A percentile compares a stretch with the other conserved stretches of the same genome.
These are phyloP conservation scores for Protaetia brevitarsis DNA, from an alignment of 1,140 invertebrate genomes.

Conservation along the genomic window DNA sequence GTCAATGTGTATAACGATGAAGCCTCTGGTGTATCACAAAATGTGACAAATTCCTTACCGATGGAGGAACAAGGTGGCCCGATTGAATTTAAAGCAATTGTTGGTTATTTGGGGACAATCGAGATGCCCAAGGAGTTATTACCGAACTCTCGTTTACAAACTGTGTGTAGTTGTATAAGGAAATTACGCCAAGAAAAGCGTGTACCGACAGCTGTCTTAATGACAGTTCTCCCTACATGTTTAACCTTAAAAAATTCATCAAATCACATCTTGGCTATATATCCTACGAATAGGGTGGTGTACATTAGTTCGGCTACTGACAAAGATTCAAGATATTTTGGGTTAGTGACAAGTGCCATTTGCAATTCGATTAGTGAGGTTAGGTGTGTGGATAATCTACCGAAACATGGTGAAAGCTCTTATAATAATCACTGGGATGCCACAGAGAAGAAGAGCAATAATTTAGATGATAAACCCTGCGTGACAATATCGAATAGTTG, in stretches of 20 bases:
- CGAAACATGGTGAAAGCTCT: slow-evolving; percentile 25
- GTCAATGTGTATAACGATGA: slow-evolving; percentile 22
- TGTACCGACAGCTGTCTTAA: slow-evolving; percentile 79
- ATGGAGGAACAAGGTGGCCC: slow-evolving; percentile 53
- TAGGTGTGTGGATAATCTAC: slow-evolving; percentile 29
- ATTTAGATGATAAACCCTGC: slow-evolving; percentile 47
- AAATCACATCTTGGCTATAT: slow-evolving; percentile 71
- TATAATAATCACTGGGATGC: slow-evolving; percentile 32
- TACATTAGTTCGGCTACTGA: slow-evolving; percentile 88
- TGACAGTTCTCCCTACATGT: slow-evolving; percentile 77
- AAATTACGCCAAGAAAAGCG: slow-evolving; percentile 86
- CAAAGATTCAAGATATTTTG: slow-evolving; percentile 88
- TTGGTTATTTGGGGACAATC: slow-evolving; percentile 92
- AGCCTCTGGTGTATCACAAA: slow-evolving; percentile 9
- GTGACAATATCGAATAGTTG: slow-evolving; percentile 79
- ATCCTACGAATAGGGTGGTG: slow-evolving; percentile 79
- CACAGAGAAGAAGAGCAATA: slow-evolving; percentile 30
- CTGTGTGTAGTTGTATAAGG: slow-evolving; percentile 77
- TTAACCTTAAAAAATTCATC: slow-evolving; percentile 72
- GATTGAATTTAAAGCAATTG: slow-evolving; percentile 77
- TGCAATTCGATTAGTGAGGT: slow-evolving; percentile 47
- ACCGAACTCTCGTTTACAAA: slow-evolving; percentile 69
- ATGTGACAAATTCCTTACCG: slow-evolving; percentile 29
- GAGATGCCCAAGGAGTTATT: slow-evolving; percentile 88
- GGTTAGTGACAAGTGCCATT: slow-evolving; percentile 79